A percentile compares a stretch with the other conserved stretches of the same genome.
phyloP scores from a whole-genome alignment of 2,888 invertebrate genomes.

The Galeopsomyia nigrocyanea region DNA sequence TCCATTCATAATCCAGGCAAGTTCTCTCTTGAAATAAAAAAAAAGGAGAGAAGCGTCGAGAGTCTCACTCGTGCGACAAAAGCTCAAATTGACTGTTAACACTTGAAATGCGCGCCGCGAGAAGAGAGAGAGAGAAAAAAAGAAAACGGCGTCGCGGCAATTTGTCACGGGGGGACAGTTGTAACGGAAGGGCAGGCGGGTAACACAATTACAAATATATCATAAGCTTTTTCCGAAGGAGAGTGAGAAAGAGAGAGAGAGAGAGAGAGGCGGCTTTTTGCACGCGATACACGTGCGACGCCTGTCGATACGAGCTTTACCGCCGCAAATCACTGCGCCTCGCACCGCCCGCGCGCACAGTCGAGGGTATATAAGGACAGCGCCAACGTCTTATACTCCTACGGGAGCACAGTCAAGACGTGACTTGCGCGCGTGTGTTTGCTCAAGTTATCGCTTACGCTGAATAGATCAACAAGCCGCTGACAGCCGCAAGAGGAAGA shows the following conservation, averaged over 20 bases:
- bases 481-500: not conserved
- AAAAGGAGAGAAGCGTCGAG: not conserved
- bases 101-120: constrained; percentile 12
- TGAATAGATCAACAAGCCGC: constrained; percentile 36
- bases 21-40: not conserved
- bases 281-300: constrained; percentile 65
- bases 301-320: constrained; percentile 65
- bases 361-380: not conserved
- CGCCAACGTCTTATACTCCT: too few relatives aligned
- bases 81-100: constrained; percentile 37
- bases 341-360: not conserved
- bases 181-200: constrained; percentile 65
- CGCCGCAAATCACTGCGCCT: constrained; percentile 63
- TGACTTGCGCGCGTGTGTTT: constrained; percentile 35
- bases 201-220: constrained; percentile 68
- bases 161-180: constrained; percentile 65
- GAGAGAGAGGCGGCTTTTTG: constrained; percentile 36
- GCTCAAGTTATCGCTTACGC: constrained; percentile 41
- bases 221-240: constrained; percentile 59
- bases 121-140: constrained; percentile 50
- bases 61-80: constrained; percentile 3
- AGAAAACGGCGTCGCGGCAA: constrained; percentile 45
- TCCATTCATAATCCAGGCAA: constrained; percentile 15
- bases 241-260: constrained; percentile 39
- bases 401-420: not conserved